phyloP scores from a whole-genome alignment of 2,797 vertebrate genomes.

The Alfaro cultratus region DNA sequence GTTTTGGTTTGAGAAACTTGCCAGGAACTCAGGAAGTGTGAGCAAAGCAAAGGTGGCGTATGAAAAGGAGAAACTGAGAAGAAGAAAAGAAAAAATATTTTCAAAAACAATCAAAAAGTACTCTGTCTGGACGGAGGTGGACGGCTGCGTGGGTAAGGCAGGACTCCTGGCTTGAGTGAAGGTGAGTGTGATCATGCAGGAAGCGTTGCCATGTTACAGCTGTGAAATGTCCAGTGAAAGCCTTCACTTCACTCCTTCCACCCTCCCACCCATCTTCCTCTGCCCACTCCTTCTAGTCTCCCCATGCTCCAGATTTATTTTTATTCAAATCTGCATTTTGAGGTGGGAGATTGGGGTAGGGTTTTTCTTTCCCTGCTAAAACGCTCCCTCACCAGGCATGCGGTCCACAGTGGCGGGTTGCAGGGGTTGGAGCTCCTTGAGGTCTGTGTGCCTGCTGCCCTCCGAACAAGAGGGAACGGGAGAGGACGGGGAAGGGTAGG shows the following conservation, averaged over 20 bases:
- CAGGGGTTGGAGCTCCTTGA: slow-evolving; percentile 86
- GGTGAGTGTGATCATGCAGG: slow-evolving; percentile 44
- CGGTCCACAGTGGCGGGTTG: slow-evolving; percentile 84
- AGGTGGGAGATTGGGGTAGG: slow-evolving; percentile 49
- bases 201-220: slow-evolving; percentile 41
- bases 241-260: slow-evolving; percentile 25
- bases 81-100: slow-evolving; percentile 23
- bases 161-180: slow-evolving; percentile 58
- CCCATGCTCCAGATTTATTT: slow-evolving; percentile 30
- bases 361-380: slow-evolving; percentile 78
- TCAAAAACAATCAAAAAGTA: slow-evolving; percentile 53
- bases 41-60: slow-evolving; percentile 23
- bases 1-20: slow-evolving; percentile 1
- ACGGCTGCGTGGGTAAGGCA: slow-evolving; percentile 47
- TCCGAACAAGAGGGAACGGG: slow-evolving; percentile 81
- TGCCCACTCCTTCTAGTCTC: slow-evolving; percentile 30
- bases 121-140: slow-evolving; percentile 61
- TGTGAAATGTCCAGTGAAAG: slow-evolving; percentile 53
- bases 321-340: slow-evolving; percentile 18
- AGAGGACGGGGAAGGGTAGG: slow-evolving; percentile 78
- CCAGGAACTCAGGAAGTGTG: slow-evolving; percentile 12
- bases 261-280: slow-evolving; percentile 43
- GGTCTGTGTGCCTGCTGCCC: slow-evolving; percentile 74
- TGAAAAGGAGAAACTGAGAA: slow-evolving; percentile 27
- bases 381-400: slow-evolving; percentile 95